Conservation (phyloP, 2,888 invertebrate genomes). For the Hydrotaea diabolus region DNA sequence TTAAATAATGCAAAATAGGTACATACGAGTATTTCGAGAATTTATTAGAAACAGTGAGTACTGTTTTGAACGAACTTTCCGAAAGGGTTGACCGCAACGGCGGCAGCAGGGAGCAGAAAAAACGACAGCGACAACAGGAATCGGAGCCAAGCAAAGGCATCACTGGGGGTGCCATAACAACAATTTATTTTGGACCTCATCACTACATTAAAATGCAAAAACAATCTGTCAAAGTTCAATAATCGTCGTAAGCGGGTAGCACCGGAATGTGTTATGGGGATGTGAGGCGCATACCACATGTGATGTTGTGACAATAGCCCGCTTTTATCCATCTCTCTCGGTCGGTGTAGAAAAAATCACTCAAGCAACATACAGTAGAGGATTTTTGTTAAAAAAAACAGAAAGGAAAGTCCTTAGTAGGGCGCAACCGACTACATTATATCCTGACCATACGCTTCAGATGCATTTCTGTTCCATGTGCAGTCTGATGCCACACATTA, state of each 20-base stretch:
- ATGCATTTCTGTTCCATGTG: too few relatives aligned
- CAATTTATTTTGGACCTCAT: slow-evolving; percentile 60
- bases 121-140: background rate
- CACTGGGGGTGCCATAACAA: slow-evolving; percentile 43
- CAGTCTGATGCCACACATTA: too few relatives aligned
- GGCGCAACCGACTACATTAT: too few relatives aligned
- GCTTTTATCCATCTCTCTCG: too few relatives aligned
- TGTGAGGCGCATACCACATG: slow-evolving; percentile 43
- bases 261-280: background rate
- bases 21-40: background rate
- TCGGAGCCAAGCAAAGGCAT: slow-evolving; percentile 39
- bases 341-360: too few relatives aligned
- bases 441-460: too few relatives aligned
- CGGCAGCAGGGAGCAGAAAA: background rate
- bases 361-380: too few relatives aligned
- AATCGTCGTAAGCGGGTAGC: slow-evolving; percentile 11
- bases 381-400: too few relatives aligned
- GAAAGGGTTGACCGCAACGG: background rate
- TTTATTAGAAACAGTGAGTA: background rate
- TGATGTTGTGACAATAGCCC: slow-evolving; percentile 2
- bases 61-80: background rate
- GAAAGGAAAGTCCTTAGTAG: too few relatives aligned
- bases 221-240: slow-evolving; percentile 64
- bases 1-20: background rate
- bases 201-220: slow-evolving; percentile 66